Conservation (phyloP, 1,140 invertebrate species). For the Andricus grossulariae region DNA sequence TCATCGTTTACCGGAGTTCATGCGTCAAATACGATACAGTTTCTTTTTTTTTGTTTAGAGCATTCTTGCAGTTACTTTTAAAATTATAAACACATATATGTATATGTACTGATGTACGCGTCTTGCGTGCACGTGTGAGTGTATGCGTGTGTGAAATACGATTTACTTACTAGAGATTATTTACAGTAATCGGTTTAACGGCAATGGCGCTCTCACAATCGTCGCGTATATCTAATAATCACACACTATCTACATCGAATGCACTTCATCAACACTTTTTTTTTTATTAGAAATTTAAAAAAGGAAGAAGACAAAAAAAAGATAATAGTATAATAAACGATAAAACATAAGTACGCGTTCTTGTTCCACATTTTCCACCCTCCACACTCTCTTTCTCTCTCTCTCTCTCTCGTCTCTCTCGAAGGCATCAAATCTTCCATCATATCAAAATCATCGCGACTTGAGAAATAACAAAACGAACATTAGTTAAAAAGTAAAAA, state of each 20-base stretch:
- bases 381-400: not conserved
- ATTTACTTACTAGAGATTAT: conserved; percentile 62
- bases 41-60: conserved; percentile 34
- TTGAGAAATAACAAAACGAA: conserved; percentile 19
- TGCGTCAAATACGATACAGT: conserved; percentile 51
- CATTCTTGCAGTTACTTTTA: conserved; percentile 54
- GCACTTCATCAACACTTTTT: conserved; percentile 37
- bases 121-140: conserved; percentile 27
- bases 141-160: conserved; percentile 39
- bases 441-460: not conserved
- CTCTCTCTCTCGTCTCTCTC: not conserved
- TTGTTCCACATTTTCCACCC: not conserved
- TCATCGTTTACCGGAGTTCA: conserved; percentile 40
- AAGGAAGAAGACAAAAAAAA: conserved; percentile 36
- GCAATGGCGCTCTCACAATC: conserved; percentile 54
- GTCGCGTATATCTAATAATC: conserved; percentile 27
- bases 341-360: conserved; percentile 12
- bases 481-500: conserved; percentile 1
- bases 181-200: conserved; percentile 61
- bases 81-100: conserved; percentile 40
- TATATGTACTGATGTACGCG: conserved; percentile 25
- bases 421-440: not conserved
- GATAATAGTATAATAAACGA: conserved; percentile 21
- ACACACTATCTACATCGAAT: conserved; percentile 58
- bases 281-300: conserved; percentile 25